Percentiles rank a stretch among this genome's conserved stretches.
Evolutionary conservation across 2,113 vertebrate species (phyloP).

Genomic region (Hipposideros armiger): DNA sequence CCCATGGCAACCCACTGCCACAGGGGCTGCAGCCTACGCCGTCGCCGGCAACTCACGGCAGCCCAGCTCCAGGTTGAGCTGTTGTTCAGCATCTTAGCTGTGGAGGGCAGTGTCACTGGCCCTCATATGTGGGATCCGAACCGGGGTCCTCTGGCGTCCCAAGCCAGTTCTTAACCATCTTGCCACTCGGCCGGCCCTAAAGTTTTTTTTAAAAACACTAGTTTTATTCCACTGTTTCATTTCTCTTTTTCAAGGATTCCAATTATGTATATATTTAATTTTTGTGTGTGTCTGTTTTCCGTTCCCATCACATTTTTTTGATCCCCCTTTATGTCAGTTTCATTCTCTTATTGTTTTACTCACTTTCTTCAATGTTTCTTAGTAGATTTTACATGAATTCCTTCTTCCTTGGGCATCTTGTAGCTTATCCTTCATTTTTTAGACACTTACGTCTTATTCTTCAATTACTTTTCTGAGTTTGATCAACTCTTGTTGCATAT

Average conservation of each 20-base stretch:
- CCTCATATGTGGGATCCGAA: no score
- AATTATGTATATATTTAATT: not conserved
- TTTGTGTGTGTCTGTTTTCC: not conserved
- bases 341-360: not conserved
- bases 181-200: not conserved
- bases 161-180: no score
- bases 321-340: not conserved
- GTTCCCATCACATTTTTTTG: not conserved
- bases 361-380: not conserved
- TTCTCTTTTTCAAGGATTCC: not conserved
- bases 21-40: no score
- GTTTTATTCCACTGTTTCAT: conserved; percentile 7
- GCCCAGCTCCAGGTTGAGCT: no score
- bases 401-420: not conserved
- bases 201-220: not conserved
- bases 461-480: not conserved
- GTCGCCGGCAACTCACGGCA: no score
- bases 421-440: not conserved
- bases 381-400: conserved; percentile 17
- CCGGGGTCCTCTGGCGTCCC: no score
- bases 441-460: not conserved
- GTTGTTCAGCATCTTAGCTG: no score
- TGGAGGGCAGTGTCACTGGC: no score
- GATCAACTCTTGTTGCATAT: not conserved
- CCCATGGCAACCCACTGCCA: no score